Percentiles rank a stretch among this genome's conserved stretches.
phyloP scores from a whole-genome alignment of 2,888 invertebrate species.

The Morpho deidamia region DNA sequence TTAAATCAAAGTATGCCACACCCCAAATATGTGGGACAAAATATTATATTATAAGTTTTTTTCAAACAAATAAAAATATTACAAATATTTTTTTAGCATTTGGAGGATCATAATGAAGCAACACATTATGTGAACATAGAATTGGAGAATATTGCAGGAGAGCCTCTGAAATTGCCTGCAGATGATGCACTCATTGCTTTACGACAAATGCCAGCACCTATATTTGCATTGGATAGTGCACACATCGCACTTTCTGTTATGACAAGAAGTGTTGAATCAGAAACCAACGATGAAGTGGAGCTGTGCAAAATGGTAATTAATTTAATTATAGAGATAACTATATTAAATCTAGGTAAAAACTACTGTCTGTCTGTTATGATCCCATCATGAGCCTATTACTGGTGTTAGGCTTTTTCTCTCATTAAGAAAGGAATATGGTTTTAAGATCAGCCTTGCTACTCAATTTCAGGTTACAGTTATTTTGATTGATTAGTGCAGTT shows the following conservation, averaged over 20 bases:
- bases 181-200: constrained; percentile 49
- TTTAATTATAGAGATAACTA: not conserved
- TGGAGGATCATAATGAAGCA: constrained; percentile 40
- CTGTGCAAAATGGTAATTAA: constrained; percentile 46
- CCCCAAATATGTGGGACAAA: too few relatives aligned
- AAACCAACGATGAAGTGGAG: constrained; percentile 36
- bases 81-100: constrained; percentile 32
- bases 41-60: too few relatives aligned
- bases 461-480: too few relatives aligned
- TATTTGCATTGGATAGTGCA: constrained; percentile 56
- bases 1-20: too few relatives aligned
- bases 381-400: too few relatives aligned
- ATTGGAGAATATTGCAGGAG: constrained; percentile 47
- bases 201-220: constrained; percentile 58
- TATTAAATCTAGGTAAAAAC: not conserved
- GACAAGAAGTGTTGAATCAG: constrained; percentile 45
- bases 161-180: constrained; percentile 21
- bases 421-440: too few relatives aligned
- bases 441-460: too few relatives aligned
- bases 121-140: constrained; percentile 46
- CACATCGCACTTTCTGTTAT: constrained; percentile 50
- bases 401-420: too few relatives aligned
- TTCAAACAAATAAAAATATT: too few relatives aligned
- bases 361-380: too few relatives aligned
- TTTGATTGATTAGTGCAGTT: too few relatives aligned